These are phyloP conservation scores for Micromesistius poutassou DNA, from an alignment of 2,797 vertebrate species.

Conservation along the genomic window DNA sequence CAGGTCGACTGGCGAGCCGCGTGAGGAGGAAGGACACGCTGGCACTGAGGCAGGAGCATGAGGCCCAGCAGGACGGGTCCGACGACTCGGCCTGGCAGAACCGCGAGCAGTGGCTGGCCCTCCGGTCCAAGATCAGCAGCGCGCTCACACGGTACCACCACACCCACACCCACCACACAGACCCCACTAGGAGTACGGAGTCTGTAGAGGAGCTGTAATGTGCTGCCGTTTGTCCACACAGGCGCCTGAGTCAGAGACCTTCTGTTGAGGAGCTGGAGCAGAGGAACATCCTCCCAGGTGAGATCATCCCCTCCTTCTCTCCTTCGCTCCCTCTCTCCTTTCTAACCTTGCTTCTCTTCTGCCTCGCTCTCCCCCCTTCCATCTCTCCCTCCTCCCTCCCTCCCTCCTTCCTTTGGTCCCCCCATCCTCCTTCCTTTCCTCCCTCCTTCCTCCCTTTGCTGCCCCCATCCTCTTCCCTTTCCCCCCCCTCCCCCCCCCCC, in stretches of 20 bases:
- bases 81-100: constrained; percentile 77
- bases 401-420: too few relatives aligned
- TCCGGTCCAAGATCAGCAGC: constrained; percentile 84
- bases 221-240: constrained; percentile 46
- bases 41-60: constrained; percentile 74
- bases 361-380: neutral
- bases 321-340: neutral
- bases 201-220: constrained; percentile 2
- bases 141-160: constrained; percentile 79
- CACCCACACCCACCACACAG: too few relatives aligned
- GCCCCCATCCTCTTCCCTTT: neutral
- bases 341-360: neutral
- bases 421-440: neutral
- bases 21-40: constrained; percentile 92
- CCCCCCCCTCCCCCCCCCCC: too few relatives aligned
- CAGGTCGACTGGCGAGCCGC: constrained; percentile 84
- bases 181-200: neutral
- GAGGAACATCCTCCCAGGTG: constrained; percentile 93
- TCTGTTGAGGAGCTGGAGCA: constrained; percentile 89
- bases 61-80: constrained; percentile 48
- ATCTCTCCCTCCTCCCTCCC: too few relatives aligned
- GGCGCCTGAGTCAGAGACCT: constrained; percentile 93
- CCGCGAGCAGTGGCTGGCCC: constrained; percentile 86
- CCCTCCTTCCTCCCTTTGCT: too few relatives aligned
- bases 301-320: constrained; percentile 38